phyloP scores from a whole-genome alignment of 2,113 vertebrate genomes.

The Xenus cinereus region DNA sequence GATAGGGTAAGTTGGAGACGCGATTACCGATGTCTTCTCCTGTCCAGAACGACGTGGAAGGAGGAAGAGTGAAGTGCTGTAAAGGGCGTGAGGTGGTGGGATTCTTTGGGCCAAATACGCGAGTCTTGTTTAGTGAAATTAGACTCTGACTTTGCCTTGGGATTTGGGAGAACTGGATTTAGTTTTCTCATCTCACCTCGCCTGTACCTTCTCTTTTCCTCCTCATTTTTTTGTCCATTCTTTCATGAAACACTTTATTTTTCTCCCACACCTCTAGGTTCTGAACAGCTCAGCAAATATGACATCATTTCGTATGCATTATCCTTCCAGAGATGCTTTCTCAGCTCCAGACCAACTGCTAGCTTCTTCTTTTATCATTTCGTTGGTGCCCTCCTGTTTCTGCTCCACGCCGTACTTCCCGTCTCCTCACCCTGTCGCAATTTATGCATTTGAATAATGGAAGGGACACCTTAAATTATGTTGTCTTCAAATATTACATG shows the following conservation, averaged over 20 bases:
- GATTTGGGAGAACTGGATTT: background rate
- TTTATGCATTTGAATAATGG: background rate
- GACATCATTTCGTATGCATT: accelerated
- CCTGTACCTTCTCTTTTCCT: background rate
- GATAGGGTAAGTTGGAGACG: accelerated
- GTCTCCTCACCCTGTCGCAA: background rate
- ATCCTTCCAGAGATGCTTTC: background rate
- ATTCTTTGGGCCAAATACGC: accelerated
- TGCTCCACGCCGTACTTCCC: background rate
- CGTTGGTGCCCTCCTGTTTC: accelerated
- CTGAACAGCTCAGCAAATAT: background rate
- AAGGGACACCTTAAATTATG: conserved; percentile 18
- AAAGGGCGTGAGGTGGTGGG: background rate
- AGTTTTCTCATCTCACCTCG: accelerated
- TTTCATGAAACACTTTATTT: background rate
- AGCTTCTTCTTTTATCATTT: background rate
- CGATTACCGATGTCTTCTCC: accelerated
- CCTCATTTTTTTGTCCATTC: background rate
- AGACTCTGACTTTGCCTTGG: background rate
- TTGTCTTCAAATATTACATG: background rate
- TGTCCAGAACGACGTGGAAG: accelerated
- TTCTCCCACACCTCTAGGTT: background rate
- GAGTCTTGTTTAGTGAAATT: background rate
- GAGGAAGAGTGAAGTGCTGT: background rate
- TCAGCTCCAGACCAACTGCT: background rate